These are phyloP conservation scores for Bombus cullumanus DNA, from an alignment of 1,140 invertebrate species.

Conservation along the genomic window DNA sequence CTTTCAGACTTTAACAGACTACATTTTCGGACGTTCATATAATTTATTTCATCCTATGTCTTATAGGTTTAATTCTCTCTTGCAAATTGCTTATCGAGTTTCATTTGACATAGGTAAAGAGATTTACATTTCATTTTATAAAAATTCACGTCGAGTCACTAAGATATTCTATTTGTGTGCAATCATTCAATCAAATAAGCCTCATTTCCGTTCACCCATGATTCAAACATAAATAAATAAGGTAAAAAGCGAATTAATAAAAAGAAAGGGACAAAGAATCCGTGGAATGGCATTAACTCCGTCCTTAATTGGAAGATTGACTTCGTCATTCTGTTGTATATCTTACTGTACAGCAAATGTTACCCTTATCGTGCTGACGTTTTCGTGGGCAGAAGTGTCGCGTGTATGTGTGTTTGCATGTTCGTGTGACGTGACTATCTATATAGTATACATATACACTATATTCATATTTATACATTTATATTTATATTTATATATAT, in stretches of 20 bases:
- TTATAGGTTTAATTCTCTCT: not conserved
- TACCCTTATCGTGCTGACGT: constrained; percentile 67
- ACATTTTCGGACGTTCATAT: not conserved
- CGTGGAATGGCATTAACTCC: constrained; percentile 72
- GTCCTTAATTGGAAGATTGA: constrained; percentile 65
- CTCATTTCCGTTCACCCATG: not conserved
- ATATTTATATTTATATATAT: constrained; percentile 66
- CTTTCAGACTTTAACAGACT: not conserved
- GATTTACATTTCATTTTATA: not conserved
- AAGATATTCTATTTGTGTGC: not conserved
- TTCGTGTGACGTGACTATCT: constrained; percentile 52
- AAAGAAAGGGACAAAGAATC: constrained; percentile 24
- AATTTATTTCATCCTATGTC: not conserved
- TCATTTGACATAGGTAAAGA: not conserved
- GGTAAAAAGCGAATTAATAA: constrained; percentile 2
- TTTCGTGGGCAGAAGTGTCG: constrained; percentile 54
- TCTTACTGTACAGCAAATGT: constrained; percentile 67
- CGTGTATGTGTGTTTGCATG: constrained; percentile 56
- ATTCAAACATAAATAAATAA: constrained; percentile 31
- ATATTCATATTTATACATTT: constrained; percentile 71
- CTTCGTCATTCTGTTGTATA: constrained; percentile 58
- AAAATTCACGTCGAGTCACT: not conserved
- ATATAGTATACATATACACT: constrained; percentile 70
- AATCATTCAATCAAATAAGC: not conserved
- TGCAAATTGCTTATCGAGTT: not conserved